Base-by-base conservation (phyloP, 2,797 vertebrate genomes). In the Galaxias olidus region DNA sequence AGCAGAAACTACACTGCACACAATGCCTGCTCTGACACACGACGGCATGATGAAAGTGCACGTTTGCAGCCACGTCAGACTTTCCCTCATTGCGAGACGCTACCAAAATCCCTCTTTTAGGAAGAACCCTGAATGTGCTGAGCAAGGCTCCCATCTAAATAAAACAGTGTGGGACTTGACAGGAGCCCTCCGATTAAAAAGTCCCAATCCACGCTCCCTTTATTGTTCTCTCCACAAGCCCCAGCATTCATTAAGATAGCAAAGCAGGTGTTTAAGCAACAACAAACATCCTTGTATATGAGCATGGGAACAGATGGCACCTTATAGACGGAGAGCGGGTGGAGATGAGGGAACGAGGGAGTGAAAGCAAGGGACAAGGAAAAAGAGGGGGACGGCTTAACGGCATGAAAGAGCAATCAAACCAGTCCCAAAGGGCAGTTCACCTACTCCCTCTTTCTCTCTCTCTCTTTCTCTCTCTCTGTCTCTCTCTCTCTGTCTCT, bases 281-380 rank as follows among this genome's bases (percentile, higher is more conserved):
- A 82, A 74, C 71, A 76, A 80, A 77, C 74, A 75, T 75, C 73
- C 83, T 80, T 70, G 76, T 76, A 30, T 3, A 45, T 69, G 75
- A 79, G 69, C 68, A 51, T n/a, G 56, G 56, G 71, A 78, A 69
- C 82, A 87, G 84, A 88, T 86, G 84, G 87, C 42, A 71, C 51
- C 67, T 80, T 73, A 82, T 77, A 68, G 69, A 77, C 49, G 44
- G 77, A 69, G 57, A 61, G 57, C 71, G 40, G 19, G 59, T 6
- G 43, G 50, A 48, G 58, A 69, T 14, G 52, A 13, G 46, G 57
- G 55, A 45, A 15, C 30, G 15, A 15, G 52, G 44, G 41, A 51
- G 14, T 11, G 42, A 11, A 17, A 15, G 20, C 4, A 12, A 50
- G 44, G 59, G 51, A 51, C 72, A 30, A 52, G 61, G 62, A 17